Conservation (phyloP, 1,140 invertebrate species). For the Listronotus bonariensis region DNA sequence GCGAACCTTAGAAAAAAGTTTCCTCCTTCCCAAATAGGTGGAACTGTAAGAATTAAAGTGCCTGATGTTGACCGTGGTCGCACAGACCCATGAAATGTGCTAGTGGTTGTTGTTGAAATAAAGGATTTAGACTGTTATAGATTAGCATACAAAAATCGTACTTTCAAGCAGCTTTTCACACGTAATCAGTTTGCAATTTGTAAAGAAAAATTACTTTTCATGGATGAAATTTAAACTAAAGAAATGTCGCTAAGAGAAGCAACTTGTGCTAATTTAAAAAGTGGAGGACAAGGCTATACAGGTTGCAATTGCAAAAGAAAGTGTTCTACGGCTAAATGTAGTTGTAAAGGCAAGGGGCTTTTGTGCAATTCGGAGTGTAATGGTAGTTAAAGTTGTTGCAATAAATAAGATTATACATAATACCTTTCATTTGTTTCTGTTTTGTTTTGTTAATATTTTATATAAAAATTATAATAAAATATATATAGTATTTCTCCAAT, state of each 20-base stretch:
- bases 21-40: no score
- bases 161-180: slow-evolving; percentile 31
- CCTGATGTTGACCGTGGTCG: slow-evolving; percentile 14
- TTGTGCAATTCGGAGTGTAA: slow-evolving; percentile 25
- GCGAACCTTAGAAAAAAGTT: no score
- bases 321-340: slow-evolving; percentile 33
- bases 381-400: slow-evolving; percentile 23
- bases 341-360: slow-evolving; percentile 28
- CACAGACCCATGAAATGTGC: slow-evolving; percentile 12
- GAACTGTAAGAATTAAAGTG: no score
- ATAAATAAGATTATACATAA: slow-evolving; percentile 16
- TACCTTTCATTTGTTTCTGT: neutral
- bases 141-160: slow-evolving; percentile 33
- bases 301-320: slow-evolving; percentile 38
- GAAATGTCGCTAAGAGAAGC: slow-evolving; percentile 35
- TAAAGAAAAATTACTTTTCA: slow-evolving; percentile 16
- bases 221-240: slow-evolving; percentile 33
- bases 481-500: slow-evolving; percentile 62
- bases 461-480: slow-evolving; percentile 65
- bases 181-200: slow-evolving; percentile 38
- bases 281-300: slow-evolving; percentile 33
- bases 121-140: slow-evolving; percentile 21
- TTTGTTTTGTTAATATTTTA: no score
- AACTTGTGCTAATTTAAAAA: slow-evolving; percentile 37
- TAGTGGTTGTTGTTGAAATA: slow-evolving; percentile 11